phyloP scores from a whole-genome alignment of 2,113 vertebrate genomes.

The Leptobrachium leishanense region DNA sequence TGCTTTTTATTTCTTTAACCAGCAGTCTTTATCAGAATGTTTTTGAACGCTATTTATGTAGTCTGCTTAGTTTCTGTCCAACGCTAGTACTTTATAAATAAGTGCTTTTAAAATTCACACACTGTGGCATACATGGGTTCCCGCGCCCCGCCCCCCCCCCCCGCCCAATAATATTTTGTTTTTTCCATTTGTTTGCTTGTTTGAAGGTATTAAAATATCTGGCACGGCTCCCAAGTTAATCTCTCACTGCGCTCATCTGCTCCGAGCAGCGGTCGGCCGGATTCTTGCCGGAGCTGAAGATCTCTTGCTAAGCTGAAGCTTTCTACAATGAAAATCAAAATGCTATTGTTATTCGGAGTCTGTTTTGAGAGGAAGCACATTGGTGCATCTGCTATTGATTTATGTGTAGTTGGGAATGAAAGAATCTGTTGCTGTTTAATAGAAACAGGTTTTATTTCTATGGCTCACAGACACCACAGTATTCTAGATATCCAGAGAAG shows the following conservation, averaged over 20 bases:
- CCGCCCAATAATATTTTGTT: background rate
- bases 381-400: slow-evolving; percentile 7
- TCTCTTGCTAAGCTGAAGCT: background rate
- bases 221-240: background rate
- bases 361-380: background rate
- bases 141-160: too few species aligned
- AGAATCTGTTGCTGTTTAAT: background rate
- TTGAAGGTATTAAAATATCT: background rate
- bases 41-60: too few species aligned
- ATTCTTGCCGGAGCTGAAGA: background rate
- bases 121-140: too few species aligned
- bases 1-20: too few species aligned
- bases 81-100: too few species aligned
- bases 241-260: background rate
- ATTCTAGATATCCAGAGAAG: background rate
- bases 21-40: too few species aligned
- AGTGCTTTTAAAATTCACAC: too few species aligned
- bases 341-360: background rate
- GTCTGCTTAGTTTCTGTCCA: too few species aligned
- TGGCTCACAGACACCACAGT: background rate
- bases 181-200: background rate
- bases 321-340: background rate
- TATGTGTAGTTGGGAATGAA: background rate
- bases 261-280: background rate
- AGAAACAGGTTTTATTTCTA: background rate